Evolutionary conservation across 2,888 invertebrate species (phyloP).

Genomic region (Lobophora halterata): DNA sequence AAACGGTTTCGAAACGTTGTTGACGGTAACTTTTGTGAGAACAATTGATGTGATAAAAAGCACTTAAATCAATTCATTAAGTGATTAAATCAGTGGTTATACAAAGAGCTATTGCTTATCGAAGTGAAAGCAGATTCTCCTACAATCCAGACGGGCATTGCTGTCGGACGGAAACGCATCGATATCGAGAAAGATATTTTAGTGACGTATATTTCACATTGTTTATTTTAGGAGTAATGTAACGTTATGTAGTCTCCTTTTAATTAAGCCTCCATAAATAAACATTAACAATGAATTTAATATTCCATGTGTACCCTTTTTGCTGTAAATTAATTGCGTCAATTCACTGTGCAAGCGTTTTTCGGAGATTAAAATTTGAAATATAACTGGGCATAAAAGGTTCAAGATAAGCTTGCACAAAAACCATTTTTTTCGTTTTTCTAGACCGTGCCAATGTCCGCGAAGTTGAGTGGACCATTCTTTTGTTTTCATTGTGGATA

Average conservation of each 20-base stretch:
- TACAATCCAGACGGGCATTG: conserved; percentile 25
- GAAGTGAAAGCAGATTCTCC: conserved; percentile 60
- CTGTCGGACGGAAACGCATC: conserved; percentile 27
- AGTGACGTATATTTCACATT: conserved; percentile 28
- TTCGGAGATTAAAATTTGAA: conserved; percentile 14
- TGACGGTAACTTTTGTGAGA: conserved; percentile 25
- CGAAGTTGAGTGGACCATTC: conserved; percentile 49
- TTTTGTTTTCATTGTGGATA: conserved; percentile 67
- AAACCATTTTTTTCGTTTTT: conserved; percentile 23
- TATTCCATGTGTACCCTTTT: conserved; percentile 17
- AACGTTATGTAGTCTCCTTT: conserved; percentile 13
- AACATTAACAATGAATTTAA: conserved; percentile 18
- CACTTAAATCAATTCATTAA: conserved; percentile 67
- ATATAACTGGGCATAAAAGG: conserved; percentile 16
- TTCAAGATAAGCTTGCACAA: conserved; percentile 21
- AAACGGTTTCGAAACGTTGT: conserved; percentile 30
- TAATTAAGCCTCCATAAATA: conserved; percentile 23
- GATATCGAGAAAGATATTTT: conserved; percentile 29
- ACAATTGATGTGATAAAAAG: conserved; percentile 50
- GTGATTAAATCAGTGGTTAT: conserved; percentile 62
- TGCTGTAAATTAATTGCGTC: conserved; percentile 16
- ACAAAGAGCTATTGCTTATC: conserved; percentile 69
- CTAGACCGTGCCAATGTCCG: conserved; percentile 42
- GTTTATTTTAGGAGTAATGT: conserved; percentile 17
- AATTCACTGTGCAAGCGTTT: conserved; percentile 13